A percentile compares a stretch with the other conserved stretches of the same genome.
Conservation (phyloP, 1,140 invertebrate species). For the Luehdorfia chinensis region DNA sequence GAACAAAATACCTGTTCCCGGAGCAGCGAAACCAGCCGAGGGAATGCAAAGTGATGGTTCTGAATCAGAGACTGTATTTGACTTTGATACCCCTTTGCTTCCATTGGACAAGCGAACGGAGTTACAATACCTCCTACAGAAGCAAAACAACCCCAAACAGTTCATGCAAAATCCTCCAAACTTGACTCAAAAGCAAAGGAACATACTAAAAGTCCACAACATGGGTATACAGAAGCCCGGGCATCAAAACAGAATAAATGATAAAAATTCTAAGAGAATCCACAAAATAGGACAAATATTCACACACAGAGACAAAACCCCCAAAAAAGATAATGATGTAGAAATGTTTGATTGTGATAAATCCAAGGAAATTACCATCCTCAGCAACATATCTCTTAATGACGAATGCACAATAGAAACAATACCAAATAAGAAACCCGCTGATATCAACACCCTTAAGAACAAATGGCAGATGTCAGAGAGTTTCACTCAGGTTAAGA, state of each 20-base stretch:
- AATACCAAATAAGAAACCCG: slow-evolving; percentile 60
- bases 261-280: slow-evolving; percentile 68
- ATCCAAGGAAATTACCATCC: slow-evolving; percentile 40
- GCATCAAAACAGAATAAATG: slow-evolving; percentile 55
- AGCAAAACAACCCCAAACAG: slow-evolving; percentile 68
- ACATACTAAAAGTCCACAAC: slow-evolving; percentile 62
- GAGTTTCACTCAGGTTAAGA: slow-evolving; percentile 72
- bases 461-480: slow-evolving; percentile 74
- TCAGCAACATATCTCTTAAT: slow-evolving; percentile 65
- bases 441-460: slow-evolving; percentile 68
- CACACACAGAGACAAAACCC: slow-evolving; percentile 48
- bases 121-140: slow-evolving; percentile 67
- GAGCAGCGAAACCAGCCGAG: slow-evolving; percentile 41
- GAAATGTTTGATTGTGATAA: slow-evolving; percentile 47
- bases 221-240: slow-evolving; percentile 59
- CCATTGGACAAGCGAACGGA: slow-evolving; percentile 70
- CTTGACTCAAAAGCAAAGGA: slow-evolving; percentile 62
- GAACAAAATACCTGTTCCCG: slow-evolving; percentile 71
- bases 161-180: slow-evolving; percentile 56
- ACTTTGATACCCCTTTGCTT: slow-evolving; percentile 42
- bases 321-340: slow-evolving; percentile 40
- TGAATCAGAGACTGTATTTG: slow-evolving; percentile 48
- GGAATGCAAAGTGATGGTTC: slow-evolving; percentile 44
- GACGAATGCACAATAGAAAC: slow-evolving; percentile 74
- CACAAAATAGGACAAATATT: slow-evolving; percentile 71